Conservation (phyloP, 37 sponge, comb jelly and placozoan species). For the Chondrilla cf. caribensis region DNA sequence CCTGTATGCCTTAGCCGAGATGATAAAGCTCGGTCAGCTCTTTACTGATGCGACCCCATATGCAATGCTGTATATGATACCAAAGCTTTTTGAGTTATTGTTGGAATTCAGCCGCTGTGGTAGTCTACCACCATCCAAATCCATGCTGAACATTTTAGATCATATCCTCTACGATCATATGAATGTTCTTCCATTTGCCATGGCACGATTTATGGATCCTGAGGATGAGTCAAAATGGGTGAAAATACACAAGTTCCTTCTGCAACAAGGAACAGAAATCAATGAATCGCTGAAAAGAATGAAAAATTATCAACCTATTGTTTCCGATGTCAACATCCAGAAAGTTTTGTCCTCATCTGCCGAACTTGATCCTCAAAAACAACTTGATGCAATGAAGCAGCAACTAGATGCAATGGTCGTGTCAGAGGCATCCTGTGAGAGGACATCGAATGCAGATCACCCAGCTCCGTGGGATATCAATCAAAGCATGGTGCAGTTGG, state of each 20-base stretch:
- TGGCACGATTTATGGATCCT: neutral
- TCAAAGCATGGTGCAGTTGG: neutral
- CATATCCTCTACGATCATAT: neutral
- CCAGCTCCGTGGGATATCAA: neutral
- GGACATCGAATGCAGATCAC: neutral
- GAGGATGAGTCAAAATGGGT: neutral
- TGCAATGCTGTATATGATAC: neutral
- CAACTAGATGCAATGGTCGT: neutral
- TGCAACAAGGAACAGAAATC: neutral
- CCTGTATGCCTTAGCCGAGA: slow-evolving; percentile 1
- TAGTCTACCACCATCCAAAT: neutral
- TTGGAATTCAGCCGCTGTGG: neutral
- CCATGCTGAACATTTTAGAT: neutral
- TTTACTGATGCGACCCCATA: neutral
- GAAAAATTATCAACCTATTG: neutral
- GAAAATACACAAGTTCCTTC: neutral
- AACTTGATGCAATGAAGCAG: neutral
- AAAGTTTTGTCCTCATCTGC: neutral
- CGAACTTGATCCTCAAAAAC: neutral
- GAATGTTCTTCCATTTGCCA: neutral
- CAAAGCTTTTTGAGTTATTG: neutral
- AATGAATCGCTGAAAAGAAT: neutral
- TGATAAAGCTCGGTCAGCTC: neutral
- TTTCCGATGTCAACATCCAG: neutral
- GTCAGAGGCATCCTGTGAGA: too few species aligned